These are phyloP conservation scores for Nerophis lumbriciformis DNA, from an alignment of 2,113 vertebrate species.

Conservation along the genomic window DNA sequence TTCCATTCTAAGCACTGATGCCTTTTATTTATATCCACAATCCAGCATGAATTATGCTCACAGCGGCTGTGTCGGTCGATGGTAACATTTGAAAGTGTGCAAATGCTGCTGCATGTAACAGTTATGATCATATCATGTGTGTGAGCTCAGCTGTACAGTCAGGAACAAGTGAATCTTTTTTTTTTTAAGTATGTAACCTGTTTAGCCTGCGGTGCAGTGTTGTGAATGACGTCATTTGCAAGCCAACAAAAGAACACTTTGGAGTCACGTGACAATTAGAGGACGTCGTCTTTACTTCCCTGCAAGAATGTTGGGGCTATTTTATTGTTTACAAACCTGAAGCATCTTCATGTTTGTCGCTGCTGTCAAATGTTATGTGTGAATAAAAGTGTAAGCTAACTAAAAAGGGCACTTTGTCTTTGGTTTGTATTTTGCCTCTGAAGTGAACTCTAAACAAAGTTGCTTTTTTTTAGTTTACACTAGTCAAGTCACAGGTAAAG, in stretches of 20 bases:
- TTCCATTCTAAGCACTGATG: conserved; percentile 29
- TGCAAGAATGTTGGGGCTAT: conserved; percentile 13
- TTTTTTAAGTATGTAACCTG: conserved; percentile 12
- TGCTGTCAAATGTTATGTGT: conserved; percentile 41
- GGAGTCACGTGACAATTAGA: conserved; percentile 31
- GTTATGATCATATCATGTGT: conserved; percentile 24
- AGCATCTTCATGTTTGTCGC: conserved; percentile 15
- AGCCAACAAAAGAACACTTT: conserved; percentile 15
- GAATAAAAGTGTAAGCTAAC: conserved; percentile 37
- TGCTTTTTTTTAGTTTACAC: no score
- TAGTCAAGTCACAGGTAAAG: conserved; percentile 41
- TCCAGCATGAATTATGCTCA: conserved; percentile 21
- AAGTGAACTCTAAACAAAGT: conserved; percentile 36
- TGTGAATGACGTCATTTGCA: conserved; percentile 7
- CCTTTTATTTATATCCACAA: conserved; percentile 15
- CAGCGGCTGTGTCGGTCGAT: conserved; percentile 6
- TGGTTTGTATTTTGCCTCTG: conserved; percentile 28
- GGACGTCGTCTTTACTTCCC: conserved; percentile 3
- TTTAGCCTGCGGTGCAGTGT: conserved; percentile 45
- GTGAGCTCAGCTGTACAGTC: conserved; percentile 52
- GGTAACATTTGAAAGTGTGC: conserved; percentile 36
- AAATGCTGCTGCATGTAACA: conserved; percentile 35
- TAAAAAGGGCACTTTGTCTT: conserved; percentile 27
- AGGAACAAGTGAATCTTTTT: conserved; percentile 10
- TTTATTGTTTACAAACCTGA: conserved; percentile 15